These are phyloP conservation scores for Heterochromis multidens DNA, from an alignment of 2,113 vertebrate species.

Conservation along the genomic window DNA sequence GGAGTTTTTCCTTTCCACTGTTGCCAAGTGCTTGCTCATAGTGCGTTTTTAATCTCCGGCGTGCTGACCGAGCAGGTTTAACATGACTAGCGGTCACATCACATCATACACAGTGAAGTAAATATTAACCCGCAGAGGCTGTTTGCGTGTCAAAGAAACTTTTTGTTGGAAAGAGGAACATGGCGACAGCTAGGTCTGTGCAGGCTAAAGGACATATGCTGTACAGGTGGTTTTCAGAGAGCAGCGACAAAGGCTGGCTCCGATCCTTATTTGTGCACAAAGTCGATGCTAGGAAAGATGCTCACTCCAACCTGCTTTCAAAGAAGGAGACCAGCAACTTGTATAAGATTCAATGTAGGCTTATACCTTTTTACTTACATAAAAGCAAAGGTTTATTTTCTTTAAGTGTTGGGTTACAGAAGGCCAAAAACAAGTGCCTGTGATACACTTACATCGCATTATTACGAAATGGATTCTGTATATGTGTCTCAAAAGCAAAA, in stretches of 20 bases:
- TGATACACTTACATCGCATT: not conserved
- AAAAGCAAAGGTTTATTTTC: not conserved
- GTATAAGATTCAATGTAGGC: constrained; percentile 93
- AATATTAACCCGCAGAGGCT: constrained; percentile 59
- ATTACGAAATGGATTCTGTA: not conserved
- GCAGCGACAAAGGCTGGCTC: constrained; percentile 87
- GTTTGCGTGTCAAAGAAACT: not conserved
- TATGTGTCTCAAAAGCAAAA: not conserved
- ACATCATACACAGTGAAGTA: not conserved
- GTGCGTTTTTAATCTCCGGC: constrained; percentile 14
- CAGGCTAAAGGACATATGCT: not conserved
- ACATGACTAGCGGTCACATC: not conserved
- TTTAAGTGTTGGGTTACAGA: not conserved
- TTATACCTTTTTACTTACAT: not conserved
- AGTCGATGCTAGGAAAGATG: constrained; percentile 91
- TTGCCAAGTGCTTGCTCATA: no score
- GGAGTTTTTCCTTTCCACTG: no score
- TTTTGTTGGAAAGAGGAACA: constrained; percentile 10
- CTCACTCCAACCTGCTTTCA: constrained; percentile 94
- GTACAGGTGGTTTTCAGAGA: constrained; percentile 74
- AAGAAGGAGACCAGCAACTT: constrained; percentile 94
- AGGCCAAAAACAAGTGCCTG: not conserved
- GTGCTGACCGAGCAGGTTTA: not conserved
- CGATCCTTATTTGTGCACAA: constrained; percentile 91
- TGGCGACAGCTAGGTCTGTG: constrained; percentile 45